A percentile compares a stretch with the other conserved stretches of the same genome.
Conservation (phyloP, 1,140 invertebrate genomes). For the Pseudomyrmex sp. region DNA sequence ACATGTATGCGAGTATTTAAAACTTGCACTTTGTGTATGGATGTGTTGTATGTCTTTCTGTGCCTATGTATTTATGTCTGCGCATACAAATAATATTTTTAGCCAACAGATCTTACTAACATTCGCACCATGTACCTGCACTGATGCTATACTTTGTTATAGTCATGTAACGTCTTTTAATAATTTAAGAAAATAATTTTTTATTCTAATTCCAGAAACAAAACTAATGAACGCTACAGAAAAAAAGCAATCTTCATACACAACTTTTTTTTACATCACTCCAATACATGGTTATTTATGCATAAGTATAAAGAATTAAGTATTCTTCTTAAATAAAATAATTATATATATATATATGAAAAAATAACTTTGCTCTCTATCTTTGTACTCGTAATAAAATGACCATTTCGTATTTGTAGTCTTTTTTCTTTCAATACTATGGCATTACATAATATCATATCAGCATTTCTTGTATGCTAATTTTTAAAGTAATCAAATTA, state of each 20-base stretch:
- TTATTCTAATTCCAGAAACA: constrained; percentile 25
- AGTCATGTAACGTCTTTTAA: constrained; percentile 39
- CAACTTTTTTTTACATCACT: too few species aligned
- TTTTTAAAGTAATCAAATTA: constrained; percentile 25
- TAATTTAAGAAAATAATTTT: constrained; percentile 1
- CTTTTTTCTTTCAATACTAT: constrained; percentile 26
- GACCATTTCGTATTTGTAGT: background rate
- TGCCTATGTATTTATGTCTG: background rate
- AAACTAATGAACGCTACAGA: constrained; percentile 50
- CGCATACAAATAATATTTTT: constrained; percentile 23
- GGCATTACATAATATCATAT: constrained; percentile 51
- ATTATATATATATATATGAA: background rate
- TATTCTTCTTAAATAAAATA: constrained; percentile 36
- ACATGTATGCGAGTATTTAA: constrained; percentile 17
- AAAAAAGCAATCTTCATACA: background rate
- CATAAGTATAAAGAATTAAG: constrained; percentile 44
- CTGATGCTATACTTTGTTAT: constrained; percentile 50
- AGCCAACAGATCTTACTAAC: constrained; percentile 19
- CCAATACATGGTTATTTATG: background rate
- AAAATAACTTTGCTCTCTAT: constrained; percentile 49
- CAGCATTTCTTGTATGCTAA: constrained; percentile 31
- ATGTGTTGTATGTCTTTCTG: background rate
- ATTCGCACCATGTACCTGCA: constrained; percentile 39
- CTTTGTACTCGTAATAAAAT: constrained; percentile 54
- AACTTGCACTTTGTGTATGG: background rate